Evolutionary conservation across 2,797 vertebrate genomes (phyloP).

Genomic region (Acipenser oxyrinchus): DNA sequence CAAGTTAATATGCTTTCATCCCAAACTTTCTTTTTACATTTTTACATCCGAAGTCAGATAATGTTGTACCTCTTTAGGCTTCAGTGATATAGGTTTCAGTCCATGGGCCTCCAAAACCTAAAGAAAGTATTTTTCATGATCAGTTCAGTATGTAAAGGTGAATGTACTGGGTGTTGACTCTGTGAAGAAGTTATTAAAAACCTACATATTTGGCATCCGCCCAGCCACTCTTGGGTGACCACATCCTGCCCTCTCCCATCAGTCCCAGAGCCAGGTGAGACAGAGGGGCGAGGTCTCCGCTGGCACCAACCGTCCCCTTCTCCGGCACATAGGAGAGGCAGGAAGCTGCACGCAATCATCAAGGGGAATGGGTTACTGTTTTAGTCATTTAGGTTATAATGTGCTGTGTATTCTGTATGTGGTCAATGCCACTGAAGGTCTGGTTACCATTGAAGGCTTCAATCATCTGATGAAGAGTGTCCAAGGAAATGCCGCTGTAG

Average conservation of each 20-base stretch:
- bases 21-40: neutral
- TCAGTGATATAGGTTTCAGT: slow-evolving; percentile 81
- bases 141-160: too few species aligned
- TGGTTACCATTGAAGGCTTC: slow-evolving; percentile 86
- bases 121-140: slow-evolving; percentile 8
- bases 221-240: slow-evolving; percentile 98
- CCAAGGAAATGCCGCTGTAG: slow-evolving; percentile 86
- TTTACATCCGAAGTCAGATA: neutral
- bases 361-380: too few species aligned
- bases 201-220: slow-evolving; percentile 98
- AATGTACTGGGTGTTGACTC: too few species aligned
- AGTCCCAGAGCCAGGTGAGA: slow-evolving; percentile 92
- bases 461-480: slow-evolving; percentile 81
- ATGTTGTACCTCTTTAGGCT: slow-evolving; percentile 88
- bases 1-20: neutral
- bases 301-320: slow-evolving; percentile 94
- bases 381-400: neutral
- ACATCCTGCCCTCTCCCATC: slow-evolving; percentile 97
- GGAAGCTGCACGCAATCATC: slow-evolving; percentile 60
- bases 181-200: neutral
- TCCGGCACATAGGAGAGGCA: slow-evolving; percentile 93
- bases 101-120: slow-evolving; percentile 94
- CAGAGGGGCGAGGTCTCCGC: slow-evolving; percentile 91
- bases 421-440: slow-evolving; percentile 2
- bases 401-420: neutral